Conservation (phyloP, 2,797 vertebrate genomes). For the Heterohyrax brucei region DNA sequence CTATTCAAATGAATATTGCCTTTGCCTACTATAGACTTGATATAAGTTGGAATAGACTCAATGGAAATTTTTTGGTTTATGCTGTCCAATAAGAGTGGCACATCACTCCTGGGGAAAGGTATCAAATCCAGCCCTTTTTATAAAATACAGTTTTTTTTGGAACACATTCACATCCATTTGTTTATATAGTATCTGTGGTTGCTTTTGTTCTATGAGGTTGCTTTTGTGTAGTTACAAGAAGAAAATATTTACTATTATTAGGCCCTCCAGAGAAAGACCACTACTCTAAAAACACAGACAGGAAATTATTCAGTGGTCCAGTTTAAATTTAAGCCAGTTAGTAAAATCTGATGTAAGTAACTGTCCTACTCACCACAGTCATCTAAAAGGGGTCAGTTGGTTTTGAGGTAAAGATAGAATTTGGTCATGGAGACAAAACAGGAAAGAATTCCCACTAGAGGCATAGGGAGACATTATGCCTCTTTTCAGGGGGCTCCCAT, state of each 20-base stretch:
- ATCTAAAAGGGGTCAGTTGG: background rate
- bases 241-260: no score
- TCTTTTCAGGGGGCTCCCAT: background rate
- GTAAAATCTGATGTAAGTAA: background rate
- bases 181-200: background rate
- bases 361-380: background rate
- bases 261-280: background rate
- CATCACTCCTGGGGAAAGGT: no score
- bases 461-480: background rate
- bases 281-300: background rate
- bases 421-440: background rate
- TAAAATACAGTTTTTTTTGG: conserved; percentile 16
- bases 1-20: background rate
- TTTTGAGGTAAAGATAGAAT: background rate
- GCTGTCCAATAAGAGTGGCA: background rate
- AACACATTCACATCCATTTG: background rate
- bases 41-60: no score
- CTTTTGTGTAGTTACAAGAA: background rate
- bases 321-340: background rate
- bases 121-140: background rate
- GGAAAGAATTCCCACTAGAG: background rate
- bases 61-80: no score
- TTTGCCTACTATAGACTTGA: background rate
- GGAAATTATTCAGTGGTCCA: background rate
- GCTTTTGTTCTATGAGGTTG: background rate